Evolutionary conservation across 2,113 vertebrate genomes (phyloP), one percentile per base, ranked within the genome.

Genomic region (Dendropsophus ebraccatus): DNA sequence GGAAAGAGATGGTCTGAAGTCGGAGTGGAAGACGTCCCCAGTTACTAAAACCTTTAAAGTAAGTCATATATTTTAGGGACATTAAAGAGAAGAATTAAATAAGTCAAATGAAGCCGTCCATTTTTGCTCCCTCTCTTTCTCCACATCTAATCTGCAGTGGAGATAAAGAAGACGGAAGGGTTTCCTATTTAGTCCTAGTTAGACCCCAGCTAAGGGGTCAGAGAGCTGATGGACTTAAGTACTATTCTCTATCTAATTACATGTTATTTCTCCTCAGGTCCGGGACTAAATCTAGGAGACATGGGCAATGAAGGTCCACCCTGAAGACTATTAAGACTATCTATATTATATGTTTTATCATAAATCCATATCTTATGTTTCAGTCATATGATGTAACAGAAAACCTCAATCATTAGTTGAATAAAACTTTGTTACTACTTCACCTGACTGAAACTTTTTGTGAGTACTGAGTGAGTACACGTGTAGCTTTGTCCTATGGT

Each of bases 1-100:
- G 85, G 85, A 19, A 86, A 86, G 35, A 81, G 85, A 73, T 86
- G 76, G 85, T 52, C 56, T 47, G 67, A 86, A 17, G 28, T 35
- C 7, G 49, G n/a, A 41, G 23, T 62, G 13, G 85, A 86, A 28
- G 37, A 81, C 28, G 70, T 69, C 12, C 52, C 32, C n/a, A 81
- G 67, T 77, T 81, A 35, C 19, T 73, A 47, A n/a, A 86, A 35
- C 14, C 10, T 30, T 6, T 4, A 45, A 11, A 13, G 84, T 80
- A 41, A 86, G 76, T 86, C 41, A 54, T n/a, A 8, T 35, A 69
- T 19, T 30, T n/a, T n/a, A n/a, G n/a, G n/a, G n/a, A n/a, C n/a
- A n/a, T 16, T 54, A 54, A 54, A 30, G 9, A 30, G 12, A 13
- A 19, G 8, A 62, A 62, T 0, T 13, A 0, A 41, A 41, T 41